Percentiles rank a stretch among this genome's conserved stretches.
Evolutionary conservation across 2,888 invertebrate genomes (phyloP).

Genomic region (Acronicta alni): DNA sequence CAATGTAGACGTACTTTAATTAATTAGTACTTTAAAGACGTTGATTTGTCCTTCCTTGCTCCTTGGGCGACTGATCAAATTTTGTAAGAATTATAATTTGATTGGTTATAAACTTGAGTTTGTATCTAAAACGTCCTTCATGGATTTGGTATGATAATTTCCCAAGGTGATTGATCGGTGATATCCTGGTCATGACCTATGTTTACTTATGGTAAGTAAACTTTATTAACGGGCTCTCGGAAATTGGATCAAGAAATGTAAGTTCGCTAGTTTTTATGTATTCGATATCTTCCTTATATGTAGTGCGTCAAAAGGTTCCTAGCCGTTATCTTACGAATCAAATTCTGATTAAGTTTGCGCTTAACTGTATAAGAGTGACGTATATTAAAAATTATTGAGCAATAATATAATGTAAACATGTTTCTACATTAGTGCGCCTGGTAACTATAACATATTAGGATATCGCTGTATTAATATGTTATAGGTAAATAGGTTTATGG

Average conservation of each 20-base stretch:
- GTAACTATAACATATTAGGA: slow-evolving; percentile 57
- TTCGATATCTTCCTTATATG: slow-evolving; percentile 39
- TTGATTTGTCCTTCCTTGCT: slow-evolving; percentile 35
- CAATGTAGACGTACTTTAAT: slow-evolving; percentile 41
- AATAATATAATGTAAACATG: slow-evolving; percentile 64
- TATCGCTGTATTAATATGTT: slow-evolving; percentile 55
- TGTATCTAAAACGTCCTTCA: slow-evolving; percentile 25
- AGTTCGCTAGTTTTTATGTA: slow-evolving; percentile 30
- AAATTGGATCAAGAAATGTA: slow-evolving; percentile 27
- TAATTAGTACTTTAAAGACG: slow-evolving; percentile 35
- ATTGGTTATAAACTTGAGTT: slow-evolving; percentile 26
- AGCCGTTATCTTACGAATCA: slow-evolving; percentile 57
- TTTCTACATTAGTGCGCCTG: slow-evolving; percentile 67
- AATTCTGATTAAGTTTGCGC: slow-evolving; percentile 40
- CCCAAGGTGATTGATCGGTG: slow-evolving; percentile 13
- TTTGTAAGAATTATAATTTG: slow-evolving; percentile 42
- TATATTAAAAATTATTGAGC: slow-evolving; percentile 64
- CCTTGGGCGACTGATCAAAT: slow-evolving; percentile 29
- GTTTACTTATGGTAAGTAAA: slow-evolving; percentile 25
- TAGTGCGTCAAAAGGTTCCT: slow-evolving; percentile 56
- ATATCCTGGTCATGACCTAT: slow-evolving; percentile 16
- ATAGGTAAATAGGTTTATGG: slow-evolving; percentile 13
- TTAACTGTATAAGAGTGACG: slow-evolving; percentile 34
- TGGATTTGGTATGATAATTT: slow-evolving; percentile 24
- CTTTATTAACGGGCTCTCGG: slow-evolving; percentile 31